phyloP scores from a whole-genome alignment of 2,113 vertebrate species.

The Phylloscopus whistleri region DNA sequence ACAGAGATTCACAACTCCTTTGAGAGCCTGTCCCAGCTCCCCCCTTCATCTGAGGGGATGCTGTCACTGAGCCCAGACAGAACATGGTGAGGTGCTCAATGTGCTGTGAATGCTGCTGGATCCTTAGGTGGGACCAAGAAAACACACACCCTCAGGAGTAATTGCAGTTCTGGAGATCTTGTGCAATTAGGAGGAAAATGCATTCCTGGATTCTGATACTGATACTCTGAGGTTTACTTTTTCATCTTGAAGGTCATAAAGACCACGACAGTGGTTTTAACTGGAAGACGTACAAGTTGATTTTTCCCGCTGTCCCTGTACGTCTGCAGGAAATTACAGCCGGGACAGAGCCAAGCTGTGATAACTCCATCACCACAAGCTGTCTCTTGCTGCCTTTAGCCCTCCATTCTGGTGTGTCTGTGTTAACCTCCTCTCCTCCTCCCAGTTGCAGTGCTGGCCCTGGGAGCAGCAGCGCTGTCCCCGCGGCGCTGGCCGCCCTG shows the following conservation, averaged over 20 bases:
- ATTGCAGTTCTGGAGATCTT: not conserved
- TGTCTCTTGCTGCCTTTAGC: not conserved
- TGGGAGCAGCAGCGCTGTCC: not conserved
- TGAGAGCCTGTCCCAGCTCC: not conserved
- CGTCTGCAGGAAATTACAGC: not conserved
- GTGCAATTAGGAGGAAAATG: not conserved
- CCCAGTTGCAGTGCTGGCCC: not conserved
- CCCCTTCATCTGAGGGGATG: not conserved
- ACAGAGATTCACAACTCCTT: not conserved
- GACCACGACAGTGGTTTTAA: not conserved
- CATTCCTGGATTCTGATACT: not conserved
- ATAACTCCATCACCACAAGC: not conserved
- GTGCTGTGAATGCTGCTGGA: not conserved
- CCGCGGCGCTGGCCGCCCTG: fast-evolving
- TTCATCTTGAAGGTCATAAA: not conserved
- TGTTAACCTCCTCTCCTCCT: not conserved
- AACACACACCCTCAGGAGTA: not conserved
- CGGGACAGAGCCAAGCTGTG: not conserved
- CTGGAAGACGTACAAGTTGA: not conserved
- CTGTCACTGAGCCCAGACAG: fast-evolving
- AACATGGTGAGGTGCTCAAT: not conserved
- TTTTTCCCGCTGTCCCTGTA: not conserved
- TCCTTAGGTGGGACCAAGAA: not conserved
- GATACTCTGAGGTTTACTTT: not conserved
- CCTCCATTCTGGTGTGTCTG: not conserved